Conservation (phyloP, 2,113 vertebrate genomes). For the Heliornis fulica region DNA sequence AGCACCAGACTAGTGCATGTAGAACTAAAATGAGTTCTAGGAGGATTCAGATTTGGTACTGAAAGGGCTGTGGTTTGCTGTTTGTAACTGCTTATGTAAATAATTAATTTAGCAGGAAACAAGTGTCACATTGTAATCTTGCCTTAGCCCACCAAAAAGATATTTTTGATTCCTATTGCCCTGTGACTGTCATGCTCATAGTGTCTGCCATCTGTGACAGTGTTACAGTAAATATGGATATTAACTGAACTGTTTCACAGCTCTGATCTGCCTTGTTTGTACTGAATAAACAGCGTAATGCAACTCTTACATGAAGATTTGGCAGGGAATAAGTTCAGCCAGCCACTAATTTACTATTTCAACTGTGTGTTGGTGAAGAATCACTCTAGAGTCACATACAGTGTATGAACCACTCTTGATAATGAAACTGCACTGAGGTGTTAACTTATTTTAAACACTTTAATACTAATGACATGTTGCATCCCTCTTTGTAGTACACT, state of each 20-base stretch:
- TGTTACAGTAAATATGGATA: neutral
- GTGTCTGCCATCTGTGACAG: neutral
- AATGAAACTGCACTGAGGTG: constrained; percentile 60
- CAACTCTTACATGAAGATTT: constrained; percentile 15
- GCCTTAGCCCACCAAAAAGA: neutral
- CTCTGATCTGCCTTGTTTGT: constrained; percentile 23
- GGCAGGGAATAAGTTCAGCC: constrained; percentile 30
- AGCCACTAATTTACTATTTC: neutral
- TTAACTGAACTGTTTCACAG: neutral
- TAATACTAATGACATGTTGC: constrained; percentile 37
- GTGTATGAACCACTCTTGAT: constrained; percentile 67
- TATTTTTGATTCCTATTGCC: neutral
- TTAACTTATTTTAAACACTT: constrained; percentile 51
- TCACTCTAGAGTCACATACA: constrained; percentile 41
- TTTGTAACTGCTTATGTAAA: neutral
- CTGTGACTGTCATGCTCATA: neutral
- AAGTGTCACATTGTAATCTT: neutral
- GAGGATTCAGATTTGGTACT: constrained; percentile 14
- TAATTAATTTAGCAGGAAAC: neutral
- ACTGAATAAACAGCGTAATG: constrained; percentile 12
- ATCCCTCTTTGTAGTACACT: constrained; percentile 63
- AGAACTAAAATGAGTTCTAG: neutral
- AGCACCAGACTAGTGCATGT: neutral
- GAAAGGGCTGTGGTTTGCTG: neutral
- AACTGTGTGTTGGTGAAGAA: constrained; percentile 46